A percentile compares a stretch with the other conserved stretches of the same genome.
phyloP scores from a whole-genome alignment of 2,797 vertebrate species.

The Adrianichthys oophorus region DNA sequence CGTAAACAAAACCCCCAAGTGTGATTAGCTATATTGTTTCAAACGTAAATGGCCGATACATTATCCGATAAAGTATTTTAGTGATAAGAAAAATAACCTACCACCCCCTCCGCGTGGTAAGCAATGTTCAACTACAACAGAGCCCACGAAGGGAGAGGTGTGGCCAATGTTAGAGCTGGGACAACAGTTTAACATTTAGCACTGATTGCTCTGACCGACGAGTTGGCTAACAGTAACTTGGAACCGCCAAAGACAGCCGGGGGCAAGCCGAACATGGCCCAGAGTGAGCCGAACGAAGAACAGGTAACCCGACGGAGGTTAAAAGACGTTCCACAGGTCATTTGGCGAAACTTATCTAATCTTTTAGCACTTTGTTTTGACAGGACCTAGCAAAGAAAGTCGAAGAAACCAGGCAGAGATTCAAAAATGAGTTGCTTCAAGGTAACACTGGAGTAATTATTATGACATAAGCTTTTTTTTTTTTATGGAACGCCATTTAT shows the following conservation, averaged over 20 bases:
- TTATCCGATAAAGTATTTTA: not conserved
- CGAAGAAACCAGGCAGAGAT: slow-evolving; percentile 84
- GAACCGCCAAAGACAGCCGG: slow-evolving; percentile 33
- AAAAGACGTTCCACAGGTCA: not conserved
- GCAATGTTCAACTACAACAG: too few relatives aligned
- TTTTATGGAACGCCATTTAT: not conserved
- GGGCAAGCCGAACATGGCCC: slow-evolving; percentile 74
- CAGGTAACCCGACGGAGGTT: slow-evolving; percentile 64
- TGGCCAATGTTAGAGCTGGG: slow-evolving; percentile 36
- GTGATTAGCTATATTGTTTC: too few relatives aligned
- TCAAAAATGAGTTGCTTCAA: slow-evolving; percentile 86
- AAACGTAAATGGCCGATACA: too few relatives aligned
- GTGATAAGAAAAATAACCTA: not conserved
- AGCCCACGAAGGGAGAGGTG: slow-evolving; percentile 40
- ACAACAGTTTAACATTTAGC: slow-evolving; percentile 55
- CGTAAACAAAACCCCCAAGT: slow-evolving; percentile 19
- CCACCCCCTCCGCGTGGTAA: too few relatives aligned
- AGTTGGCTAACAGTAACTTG: slow-evolving; percentile 39
- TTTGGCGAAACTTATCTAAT: slow-evolving; percentile 9
- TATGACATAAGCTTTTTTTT: slow-evolving; percentile 4
- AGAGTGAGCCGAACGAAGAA: slow-evolving; percentile 62
- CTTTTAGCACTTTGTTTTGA: slow-evolving; percentile 34
- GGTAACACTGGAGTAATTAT: slow-evolving; percentile 72
- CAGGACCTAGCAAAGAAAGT: slow-evolving; percentile 86
- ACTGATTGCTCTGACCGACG: slow-evolving; percentile 56